Conservation (phyloP, 1,140 invertebrate genomes). For the Calephelis nemesis region DNA sequence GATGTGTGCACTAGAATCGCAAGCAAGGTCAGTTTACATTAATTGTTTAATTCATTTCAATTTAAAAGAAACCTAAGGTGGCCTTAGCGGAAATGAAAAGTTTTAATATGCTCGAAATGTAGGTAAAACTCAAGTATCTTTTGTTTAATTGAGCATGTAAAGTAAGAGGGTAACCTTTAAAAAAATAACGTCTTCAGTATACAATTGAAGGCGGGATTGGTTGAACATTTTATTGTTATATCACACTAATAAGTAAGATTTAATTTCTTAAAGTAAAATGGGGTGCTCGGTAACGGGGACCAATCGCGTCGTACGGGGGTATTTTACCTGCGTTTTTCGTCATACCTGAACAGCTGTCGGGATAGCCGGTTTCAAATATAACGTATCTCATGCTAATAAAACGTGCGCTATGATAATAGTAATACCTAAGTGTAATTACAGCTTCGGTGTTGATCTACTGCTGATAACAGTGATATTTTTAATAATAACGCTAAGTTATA, state of each 20-base stretch:
- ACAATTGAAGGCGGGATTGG: too few relatives aligned
- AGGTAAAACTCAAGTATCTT: not conserved
- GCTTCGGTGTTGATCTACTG: conserved; percentile 26
- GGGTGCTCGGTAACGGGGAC: conserved; percentile 18
- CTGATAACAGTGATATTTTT: conserved; percentile 33
- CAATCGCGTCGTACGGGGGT: conserved; percentile 27
- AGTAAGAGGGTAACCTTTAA: too few relatives aligned
- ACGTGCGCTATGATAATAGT: conserved; percentile 16
- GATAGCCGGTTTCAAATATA: conserved; percentile 16
- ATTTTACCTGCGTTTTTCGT: conserved; percentile 36
- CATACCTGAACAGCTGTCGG: conserved; percentile 28
- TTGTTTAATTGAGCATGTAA: too few relatives aligned
- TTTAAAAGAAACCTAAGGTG: not conserved
- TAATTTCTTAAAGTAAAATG: not conserved
- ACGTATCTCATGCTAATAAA: conserved; percentile 19
- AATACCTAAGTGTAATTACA: conserved; percentile 25
- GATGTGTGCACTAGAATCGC: conserved; percentile 54
- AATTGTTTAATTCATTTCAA: conserved; percentile 10
- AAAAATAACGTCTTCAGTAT: too few relatives aligned
- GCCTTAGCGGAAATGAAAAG: not conserved
- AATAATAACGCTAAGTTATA: conserved; percentile 28
- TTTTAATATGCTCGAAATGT: not conserved
- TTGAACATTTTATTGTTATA: not conserved
- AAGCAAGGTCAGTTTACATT: conserved; percentile 62
- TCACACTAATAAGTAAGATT: not conserved